Percentiles rank a stretch among this genome's conserved stretches.
Evolutionary conservation across 2,113 vertebrate species (phyloP).

Genomic region (Alligator mississippiensis): DNA sequence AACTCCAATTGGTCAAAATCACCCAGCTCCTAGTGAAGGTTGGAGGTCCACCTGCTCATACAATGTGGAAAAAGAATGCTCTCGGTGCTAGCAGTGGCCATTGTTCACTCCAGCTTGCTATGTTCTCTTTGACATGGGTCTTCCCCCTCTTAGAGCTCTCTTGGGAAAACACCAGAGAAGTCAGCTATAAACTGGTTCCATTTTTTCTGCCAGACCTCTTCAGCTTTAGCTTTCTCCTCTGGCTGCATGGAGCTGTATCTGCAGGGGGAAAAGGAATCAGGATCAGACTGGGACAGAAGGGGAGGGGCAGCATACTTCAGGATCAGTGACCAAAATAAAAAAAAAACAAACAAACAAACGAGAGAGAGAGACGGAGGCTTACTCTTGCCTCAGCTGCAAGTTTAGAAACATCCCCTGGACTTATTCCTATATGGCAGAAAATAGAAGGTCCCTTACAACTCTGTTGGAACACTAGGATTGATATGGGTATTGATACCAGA

Average conservation of each 20-base stretch:
- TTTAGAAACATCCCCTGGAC: background rate
- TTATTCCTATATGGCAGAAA: background rate
- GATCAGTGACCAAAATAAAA: background rate
- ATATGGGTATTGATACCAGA: background rate
- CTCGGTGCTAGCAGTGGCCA: background rate
- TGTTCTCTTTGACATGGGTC: background rate
- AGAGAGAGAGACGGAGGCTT: background rate
- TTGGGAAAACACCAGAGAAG: conserved; percentile 28
- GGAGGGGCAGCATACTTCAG: conserved; percentile 11
- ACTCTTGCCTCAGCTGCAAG: background rate
- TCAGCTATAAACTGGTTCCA: conserved; percentile 88
- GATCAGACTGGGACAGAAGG: background rate
- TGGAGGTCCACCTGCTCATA: background rate
- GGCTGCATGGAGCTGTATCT: conserved; percentile 87
- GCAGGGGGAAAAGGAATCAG: conserved; percentile 4
- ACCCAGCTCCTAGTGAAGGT: background rate
- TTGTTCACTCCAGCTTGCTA: background rate
- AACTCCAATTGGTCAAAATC: background rate
- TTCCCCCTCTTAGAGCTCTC: conserved; percentile 14
- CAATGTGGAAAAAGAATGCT: background rate
- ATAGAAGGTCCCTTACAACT: background rate
- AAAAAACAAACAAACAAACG: conserved; percentile 12
- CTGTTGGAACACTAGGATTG: background rate
- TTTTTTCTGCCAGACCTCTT: conserved; percentile 80
- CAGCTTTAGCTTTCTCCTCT: conserved; percentile 71